Percentiles rank a stretch among this genome's conserved stretches.
Evolutionary conservation across 23 tunicate species (phyloP).

Genomic region (Trididemnum nubilum): DNA sequence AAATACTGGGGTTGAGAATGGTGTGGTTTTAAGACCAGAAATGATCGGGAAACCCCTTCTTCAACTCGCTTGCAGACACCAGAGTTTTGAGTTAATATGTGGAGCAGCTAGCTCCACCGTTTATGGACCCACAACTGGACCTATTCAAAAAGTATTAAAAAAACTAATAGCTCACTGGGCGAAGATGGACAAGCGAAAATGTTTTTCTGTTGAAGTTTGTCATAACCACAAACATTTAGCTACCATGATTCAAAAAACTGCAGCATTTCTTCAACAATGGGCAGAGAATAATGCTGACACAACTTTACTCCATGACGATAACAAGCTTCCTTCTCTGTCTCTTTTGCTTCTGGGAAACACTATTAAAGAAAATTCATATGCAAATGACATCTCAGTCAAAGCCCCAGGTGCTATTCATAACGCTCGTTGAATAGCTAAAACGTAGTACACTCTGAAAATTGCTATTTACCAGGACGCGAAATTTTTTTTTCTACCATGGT

Average conservation of each 20-base stretch:
- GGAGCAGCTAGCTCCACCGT: slow-evolving; percentile 1
- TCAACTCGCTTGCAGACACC: slow-evolving; percentile 13
- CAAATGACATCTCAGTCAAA: neutral
- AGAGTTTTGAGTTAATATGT: neutral
- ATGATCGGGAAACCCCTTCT: neutral
- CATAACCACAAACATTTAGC: neutral
- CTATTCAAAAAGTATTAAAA: neutral
- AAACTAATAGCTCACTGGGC: neutral
- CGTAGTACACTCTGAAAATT: neutral
- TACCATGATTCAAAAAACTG: neutral
- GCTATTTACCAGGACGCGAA: neutral
- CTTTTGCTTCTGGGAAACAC: neutral
- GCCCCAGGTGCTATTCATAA: slow-evolving; percentile 4
- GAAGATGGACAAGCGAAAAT: neutral
- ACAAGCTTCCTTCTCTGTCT: neutral
- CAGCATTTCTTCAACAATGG: neutral
- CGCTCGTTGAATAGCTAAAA: neutral
- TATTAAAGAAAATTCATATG: neutral
- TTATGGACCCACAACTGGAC: slow-evolving; percentile 16
- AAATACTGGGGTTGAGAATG: neutral
- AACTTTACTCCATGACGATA: neutral
- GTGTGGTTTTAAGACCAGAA: neutral
- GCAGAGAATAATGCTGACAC: neutral
- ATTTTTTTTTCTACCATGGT: too few relatives aligned
- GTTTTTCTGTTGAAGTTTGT: neutral